phyloP scores from a whole-genome alignment of 2,797 vertebrate genomes.

The Darevskia nairensis region DNA sequence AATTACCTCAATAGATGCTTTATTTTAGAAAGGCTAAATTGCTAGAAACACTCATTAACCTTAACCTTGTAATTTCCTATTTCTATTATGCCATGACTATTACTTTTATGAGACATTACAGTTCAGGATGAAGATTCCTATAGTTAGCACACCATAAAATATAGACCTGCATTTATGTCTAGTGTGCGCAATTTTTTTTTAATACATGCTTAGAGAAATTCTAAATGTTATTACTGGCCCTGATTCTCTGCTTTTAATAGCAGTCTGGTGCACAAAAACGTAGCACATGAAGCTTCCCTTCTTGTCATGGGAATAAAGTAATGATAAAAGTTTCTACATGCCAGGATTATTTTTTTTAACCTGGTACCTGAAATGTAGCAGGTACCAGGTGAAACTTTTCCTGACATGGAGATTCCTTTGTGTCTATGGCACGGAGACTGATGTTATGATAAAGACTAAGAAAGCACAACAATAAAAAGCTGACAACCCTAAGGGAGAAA shows the following conservation, averaged over 20 bases:
- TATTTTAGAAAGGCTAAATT: constrained; percentile 16
- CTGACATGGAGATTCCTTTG: neutral
- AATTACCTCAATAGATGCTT: neutral
- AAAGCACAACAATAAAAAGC: neutral
- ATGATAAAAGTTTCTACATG: neutral
- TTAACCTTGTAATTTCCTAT: constrained; percentile 17
- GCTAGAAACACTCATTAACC: constrained; percentile 2
- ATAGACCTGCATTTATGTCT: neutral
- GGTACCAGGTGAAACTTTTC: no score
- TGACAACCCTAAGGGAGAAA: neutral
- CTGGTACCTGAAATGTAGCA: neutral
- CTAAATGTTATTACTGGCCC: neutral
- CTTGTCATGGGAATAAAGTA: neutral
- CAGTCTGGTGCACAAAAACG: neutral
- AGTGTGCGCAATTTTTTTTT: neutral
- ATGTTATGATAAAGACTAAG: neutral
- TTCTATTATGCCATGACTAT: constrained; percentile 27
- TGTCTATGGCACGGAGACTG: neutral
- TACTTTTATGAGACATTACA: constrained; percentile 2
- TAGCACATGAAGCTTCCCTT: neutral
- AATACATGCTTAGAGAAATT: neutral
- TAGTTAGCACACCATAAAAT: neutral
- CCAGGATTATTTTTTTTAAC: neutral
- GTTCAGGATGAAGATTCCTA: neutral
- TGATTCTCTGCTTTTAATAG: neutral